Evolutionary conservation across 2,888 invertebrate species (phyloP), one percentile per base, ranked within the genome.

Genomic region (Platynereis dumerilii): DNA sequence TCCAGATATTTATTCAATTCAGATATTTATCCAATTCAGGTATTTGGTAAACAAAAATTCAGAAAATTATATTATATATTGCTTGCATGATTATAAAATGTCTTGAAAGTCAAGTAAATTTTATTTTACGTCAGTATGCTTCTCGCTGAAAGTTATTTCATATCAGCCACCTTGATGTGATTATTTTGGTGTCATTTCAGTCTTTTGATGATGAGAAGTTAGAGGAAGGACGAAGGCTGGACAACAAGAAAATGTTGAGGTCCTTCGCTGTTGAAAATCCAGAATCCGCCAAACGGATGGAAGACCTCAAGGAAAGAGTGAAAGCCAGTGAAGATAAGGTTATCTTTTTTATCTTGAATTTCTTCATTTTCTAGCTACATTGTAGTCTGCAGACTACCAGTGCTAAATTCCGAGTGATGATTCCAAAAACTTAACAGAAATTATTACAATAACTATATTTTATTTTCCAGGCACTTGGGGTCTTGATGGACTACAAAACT

Each of bases 211-310:
- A 66, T 26, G 39, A 34, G 42, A 64, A 68, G 26, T 59, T 72
- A 55, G 68, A 72, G 58, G 73, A 76, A 42, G 80, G 74, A 2
- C 42, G 64, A 45, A 56, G 70, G 28, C 74, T 69, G 39, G 77
- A 76, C 24, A 76, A 80, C 64, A 75, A 74, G 61, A 76, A 76
- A 58, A 71, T 71, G 59, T 72, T 77, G 27, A 74, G 74, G 57
- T 80, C 79, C 56, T 80, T 76, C 62, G 73, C 76, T 1, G 68
- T 77, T 1, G 80, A 80, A 63, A 80, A 77, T 71, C 77, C 78
- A 10, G 66, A 68, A 26, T 71, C 80, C 12, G 60, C 59, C 12
- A 27, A 66, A 27, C 60, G 75, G 15, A 74, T 81, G 78, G 69
- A 76, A 60, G 76, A 80, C 56, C 71, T 81, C 12, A 81, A 79